Evolutionary conservation across 1,140 invertebrate genomes (phyloP).

Genomic region (Meteorus sp.): DNA sequence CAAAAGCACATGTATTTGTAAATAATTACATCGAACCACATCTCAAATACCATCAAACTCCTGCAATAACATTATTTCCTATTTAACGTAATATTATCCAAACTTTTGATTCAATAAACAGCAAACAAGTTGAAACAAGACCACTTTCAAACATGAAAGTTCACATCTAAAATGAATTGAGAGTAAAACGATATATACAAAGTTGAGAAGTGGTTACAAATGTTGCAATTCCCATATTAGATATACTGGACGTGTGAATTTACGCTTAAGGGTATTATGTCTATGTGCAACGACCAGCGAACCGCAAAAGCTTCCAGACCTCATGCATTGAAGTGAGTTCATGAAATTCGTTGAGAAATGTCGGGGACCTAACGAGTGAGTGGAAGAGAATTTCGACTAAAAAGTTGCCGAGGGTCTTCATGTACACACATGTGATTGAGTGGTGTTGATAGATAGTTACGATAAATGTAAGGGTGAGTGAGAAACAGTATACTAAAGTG

Average conservation of each 20-base stretch:
- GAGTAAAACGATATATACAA: background rate
- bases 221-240: slow-evolving; percentile 12
- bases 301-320: slow-evolving; percentile 15
- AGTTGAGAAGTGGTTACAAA: slow-evolving; percentile 7
- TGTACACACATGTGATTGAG: slow-evolving; percentile 2
- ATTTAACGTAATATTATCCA: too few species aligned
- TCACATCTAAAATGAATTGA: background rate
- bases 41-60: too few species aligned
- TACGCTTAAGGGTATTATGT: background rate
- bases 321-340: too few species aligned
- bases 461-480: background rate
- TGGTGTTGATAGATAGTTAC: background rate
- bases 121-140: too few species aligned
- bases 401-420: background rate
- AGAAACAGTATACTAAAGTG: too few species aligned
- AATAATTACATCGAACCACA: too few species aligned
- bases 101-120: too few species aligned
- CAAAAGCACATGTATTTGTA: too few species aligned
- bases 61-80: too few species aligned
- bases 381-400: background rate
- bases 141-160: too few species aligned
- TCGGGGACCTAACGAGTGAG: background rate
- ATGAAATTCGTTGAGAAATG: too few species aligned
- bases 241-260: too few species aligned
- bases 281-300: slow-evolving; percentile 18